A percentile compares a stretch with the other conserved stretches of the same genome.
Conservation (phyloP, 2,113 vertebrate genomes). For the Coptodon bakossiorum region DNA sequence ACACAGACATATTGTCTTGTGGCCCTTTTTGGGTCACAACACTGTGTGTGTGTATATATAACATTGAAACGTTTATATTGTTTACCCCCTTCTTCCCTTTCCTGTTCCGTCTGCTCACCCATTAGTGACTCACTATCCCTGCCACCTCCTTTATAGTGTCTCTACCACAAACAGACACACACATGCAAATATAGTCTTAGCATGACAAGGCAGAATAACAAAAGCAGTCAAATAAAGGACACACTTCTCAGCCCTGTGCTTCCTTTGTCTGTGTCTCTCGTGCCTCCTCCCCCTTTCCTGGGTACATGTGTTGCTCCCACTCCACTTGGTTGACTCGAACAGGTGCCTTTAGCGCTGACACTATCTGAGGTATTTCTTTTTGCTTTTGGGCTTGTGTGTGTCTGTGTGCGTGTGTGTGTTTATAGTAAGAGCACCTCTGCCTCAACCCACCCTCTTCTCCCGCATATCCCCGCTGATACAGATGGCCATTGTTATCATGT, state of each 20-base stretch:
- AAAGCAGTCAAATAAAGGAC: slow-evolving; percentile 59
- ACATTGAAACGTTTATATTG: not conserved
- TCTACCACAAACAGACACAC: not conserved
- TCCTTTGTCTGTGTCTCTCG: slow-evolving; percentile 34
- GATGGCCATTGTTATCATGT: slow-evolving; percentile 92
- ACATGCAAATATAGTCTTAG: slow-evolving; percentile 55
- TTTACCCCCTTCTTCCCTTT: not conserved
- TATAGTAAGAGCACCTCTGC: slow-evolving; percentile 68
- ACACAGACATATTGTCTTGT: not conserved
- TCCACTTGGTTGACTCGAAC: slow-evolving; percentile 61
- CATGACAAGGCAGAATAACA: slow-evolving; percentile 57
- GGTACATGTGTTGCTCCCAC: slow-evolving; percentile 46
- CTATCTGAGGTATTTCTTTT: slow-evolving; percentile 44
- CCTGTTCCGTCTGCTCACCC: not conserved
- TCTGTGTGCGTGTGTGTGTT: slow-evolving; percentile 44
- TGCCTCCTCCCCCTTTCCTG: slow-evolving; percentile 29
- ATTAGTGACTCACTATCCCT: slow-evolving; percentile 30
- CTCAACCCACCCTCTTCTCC: slow-evolving; percentile 59
- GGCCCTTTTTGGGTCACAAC: not conserved
- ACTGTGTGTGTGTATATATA: not conserved
- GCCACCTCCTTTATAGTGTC: slow-evolving; percentile 8
- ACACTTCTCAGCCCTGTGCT: slow-evolving; percentile 54
- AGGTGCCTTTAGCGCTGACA: slow-evolving; percentile 80
- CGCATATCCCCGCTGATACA: slow-evolving; percentile 74
- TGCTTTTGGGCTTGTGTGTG: not conserved